phyloP scores from a whole-genome alignment of 2,113 vertebrate genomes.

The Tragulus kanchil region DNA sequence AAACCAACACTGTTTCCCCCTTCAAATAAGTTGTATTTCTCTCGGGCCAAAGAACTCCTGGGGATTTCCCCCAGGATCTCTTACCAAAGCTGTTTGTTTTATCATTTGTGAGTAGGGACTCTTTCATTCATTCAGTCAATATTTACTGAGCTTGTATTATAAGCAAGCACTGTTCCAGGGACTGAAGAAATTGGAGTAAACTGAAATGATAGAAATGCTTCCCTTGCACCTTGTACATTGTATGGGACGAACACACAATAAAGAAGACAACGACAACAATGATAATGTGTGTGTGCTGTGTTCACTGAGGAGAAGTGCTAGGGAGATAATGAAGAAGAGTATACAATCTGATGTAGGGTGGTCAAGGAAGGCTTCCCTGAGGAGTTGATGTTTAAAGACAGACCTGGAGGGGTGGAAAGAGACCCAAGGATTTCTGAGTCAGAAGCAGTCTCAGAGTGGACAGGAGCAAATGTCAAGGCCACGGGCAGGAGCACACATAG shows the following conservation, averaged over 20 bases:
- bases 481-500: not conserved
- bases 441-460: not conserved
- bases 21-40: conserved; percentile 61
- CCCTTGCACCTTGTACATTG: not conserved
- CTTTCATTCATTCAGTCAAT: conserved; percentile 38
- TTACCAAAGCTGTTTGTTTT: conserved; percentile 58
- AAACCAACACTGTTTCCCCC: conserved; percentile 60
- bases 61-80: conserved; percentile 67
- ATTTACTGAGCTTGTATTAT: conserved; percentile 44
- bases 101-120: conserved; percentile 16
- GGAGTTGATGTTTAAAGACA: conserved; percentile 28
- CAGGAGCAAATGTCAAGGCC: not conserved
- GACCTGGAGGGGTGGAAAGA: not conserved
- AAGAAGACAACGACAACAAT: not conserved
- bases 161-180: not conserved
- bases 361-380: not conserved
- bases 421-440: not conserved
- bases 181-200: conserved; percentile 33
- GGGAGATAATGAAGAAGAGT: not conserved
- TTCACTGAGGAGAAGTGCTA: not conserved
- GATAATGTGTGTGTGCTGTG: not conserved
- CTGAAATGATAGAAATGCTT: not conserved
- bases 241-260: not conserved
- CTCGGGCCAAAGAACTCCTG: conserved; percentile 41
- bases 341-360: not conserved